Conservation (phyloP, 2,113 vertebrate species). For the Mixornis gularis region DNA sequence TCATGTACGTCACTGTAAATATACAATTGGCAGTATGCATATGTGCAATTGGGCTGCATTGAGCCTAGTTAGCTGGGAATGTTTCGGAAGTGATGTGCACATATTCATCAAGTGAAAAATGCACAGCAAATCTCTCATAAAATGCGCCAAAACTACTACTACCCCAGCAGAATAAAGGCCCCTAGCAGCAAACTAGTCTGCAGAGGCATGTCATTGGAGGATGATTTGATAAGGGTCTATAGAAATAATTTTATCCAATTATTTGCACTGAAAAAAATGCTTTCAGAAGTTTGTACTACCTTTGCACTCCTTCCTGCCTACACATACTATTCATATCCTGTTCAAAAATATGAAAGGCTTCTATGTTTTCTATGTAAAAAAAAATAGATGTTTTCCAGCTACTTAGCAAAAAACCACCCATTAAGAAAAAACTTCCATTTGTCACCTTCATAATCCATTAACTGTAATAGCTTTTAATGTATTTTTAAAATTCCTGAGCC, state of each 20-base stretch:
- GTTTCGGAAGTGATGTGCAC: background rate
- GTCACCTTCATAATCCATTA: constrained; percentile 10
- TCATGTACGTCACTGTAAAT: background rate
- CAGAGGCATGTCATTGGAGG: background rate
- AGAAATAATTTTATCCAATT: background rate
- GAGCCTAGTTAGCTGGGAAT: background rate
- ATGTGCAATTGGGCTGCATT: background rate
- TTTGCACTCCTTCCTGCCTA: background rate
- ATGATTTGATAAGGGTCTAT: background rate
- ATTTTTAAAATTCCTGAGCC: background rate
- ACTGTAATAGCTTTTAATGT: background rate
- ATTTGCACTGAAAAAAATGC: background rate
- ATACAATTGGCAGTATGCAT: background rate
- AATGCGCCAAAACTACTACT: background rate
- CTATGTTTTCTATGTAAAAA: background rate
- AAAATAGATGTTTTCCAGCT: background rate
- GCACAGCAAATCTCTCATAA: background rate
- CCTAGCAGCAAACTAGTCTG: background rate
- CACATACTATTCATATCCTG: background rate
- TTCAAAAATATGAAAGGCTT: background rate
- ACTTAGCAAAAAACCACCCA: background rate
- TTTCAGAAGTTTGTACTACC: background rate
- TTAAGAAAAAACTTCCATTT: background rate
- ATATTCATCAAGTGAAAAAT: background rate
- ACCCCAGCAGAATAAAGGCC: background rate